Evolutionary conservation across 1,140 invertebrate genomes (phyloP).

Genomic region (Pseudobourletiella spinata): DNA sequence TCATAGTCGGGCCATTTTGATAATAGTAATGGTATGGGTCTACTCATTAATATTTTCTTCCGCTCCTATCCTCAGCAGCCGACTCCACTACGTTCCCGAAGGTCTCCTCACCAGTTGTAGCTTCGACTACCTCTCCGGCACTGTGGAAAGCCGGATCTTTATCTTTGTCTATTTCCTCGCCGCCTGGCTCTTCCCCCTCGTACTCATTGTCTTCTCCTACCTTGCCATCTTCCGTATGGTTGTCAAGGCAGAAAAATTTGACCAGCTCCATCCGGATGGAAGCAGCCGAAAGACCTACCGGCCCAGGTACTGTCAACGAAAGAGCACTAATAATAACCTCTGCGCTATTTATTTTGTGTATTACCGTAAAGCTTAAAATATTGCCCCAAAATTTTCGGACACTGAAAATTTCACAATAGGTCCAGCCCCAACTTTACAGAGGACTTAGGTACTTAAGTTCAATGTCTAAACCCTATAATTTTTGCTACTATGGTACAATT

Average conservation of each 20-base stretch:
- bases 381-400: too few relatives aligned
- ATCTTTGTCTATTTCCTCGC: constrained; percentile 39
- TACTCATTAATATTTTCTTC: constrained; percentile 57
- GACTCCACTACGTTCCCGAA: constrained; percentile 65
- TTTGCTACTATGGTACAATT: too few relatives aligned
- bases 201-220: constrained; percentile 60
- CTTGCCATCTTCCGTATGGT: constrained; percentile 56
- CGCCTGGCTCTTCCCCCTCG: constrained; percentile 49
- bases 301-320: neutral
- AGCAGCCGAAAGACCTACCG: neutral
- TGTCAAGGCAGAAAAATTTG: constrained; percentile 32
- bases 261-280: neutral
- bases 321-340: too few relatives aligned
- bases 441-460: too few relatives aligned
- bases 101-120: constrained; percentile 69
- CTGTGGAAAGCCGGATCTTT: constrained; percentile 37
- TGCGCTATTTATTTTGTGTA: too few relatives aligned
- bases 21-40: constrained; percentile 58
- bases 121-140: constrained; percentile 61
- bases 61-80: constrained; percentile 58
- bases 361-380: too few relatives aligned
- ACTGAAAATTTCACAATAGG: too few relatives aligned
- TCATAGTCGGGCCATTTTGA: constrained; percentile 50
- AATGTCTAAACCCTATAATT: too few relatives aligned
- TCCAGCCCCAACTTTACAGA: too few relatives aligned